Evolutionary conservation across 2,113 vertebrate genomes (phyloP).

Genomic region (Caracal caracal): DNA sequence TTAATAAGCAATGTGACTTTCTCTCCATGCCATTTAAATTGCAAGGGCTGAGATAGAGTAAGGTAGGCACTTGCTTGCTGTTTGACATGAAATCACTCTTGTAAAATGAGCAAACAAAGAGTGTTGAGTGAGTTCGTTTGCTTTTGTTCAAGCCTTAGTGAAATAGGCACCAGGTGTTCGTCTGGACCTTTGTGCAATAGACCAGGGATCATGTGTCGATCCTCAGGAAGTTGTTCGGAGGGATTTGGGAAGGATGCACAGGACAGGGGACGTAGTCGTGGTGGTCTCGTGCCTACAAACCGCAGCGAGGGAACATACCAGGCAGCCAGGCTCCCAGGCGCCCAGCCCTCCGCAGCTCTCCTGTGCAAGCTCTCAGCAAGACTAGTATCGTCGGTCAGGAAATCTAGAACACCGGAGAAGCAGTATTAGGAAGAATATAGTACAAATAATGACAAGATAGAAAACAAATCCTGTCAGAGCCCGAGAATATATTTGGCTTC

Average conservation of each 20-base stretch:
- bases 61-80: not conserved
- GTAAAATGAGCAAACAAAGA: not conserved
- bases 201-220: not conserved
- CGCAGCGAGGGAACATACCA: rapidly evolving
- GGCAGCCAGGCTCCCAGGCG: not conserved
- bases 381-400: slow-evolving; percentile 31
- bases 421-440: slow-evolving; percentile 69
- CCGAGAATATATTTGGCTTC: slow-evolving; percentile 72
- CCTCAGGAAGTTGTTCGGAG: not conserved
- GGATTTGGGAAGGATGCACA: not conserved
- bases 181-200: not conserved
- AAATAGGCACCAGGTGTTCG: rapidly evolving
- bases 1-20: slow-evolving; percentile 16
- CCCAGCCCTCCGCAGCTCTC: not conserved
- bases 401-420: slow-evolving; percentile 34
- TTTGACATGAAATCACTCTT: not conserved
- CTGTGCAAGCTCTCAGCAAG: not conserved
- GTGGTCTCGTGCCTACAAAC: not conserved
- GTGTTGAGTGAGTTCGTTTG: not conserved
- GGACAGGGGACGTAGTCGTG: not conserved
- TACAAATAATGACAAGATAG: slow-evolving; percentile 52
- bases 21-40: not conserved
- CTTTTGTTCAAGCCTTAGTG: not conserved
- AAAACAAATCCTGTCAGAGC: slow-evolving; percentile 74
- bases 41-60: not conserved